Evolutionary conservation across 2,797 vertebrate genomes (phyloP).

Genomic region (Pseudomugil gertrudae): DNA sequence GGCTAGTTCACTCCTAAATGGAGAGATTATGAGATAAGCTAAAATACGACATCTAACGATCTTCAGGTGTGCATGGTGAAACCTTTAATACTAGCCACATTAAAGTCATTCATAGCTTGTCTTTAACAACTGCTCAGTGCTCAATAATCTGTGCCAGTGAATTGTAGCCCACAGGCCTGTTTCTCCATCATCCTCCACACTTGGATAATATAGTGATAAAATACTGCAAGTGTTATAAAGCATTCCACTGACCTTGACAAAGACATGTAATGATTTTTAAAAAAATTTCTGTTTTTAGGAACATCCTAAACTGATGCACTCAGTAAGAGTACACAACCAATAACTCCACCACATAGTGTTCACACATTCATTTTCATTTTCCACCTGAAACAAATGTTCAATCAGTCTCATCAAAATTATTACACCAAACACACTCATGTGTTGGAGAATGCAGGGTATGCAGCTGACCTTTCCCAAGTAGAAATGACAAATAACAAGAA

Average conservation of each 20-base stretch:
- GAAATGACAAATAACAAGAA: neutral
- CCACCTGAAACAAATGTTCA: neutral
- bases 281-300: neutral
- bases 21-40: constrained; percentile 47
- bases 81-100: constrained; percentile 44
- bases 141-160: constrained; percentile 52
- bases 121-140: constrained; percentile 55
- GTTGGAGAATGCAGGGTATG: neutral
- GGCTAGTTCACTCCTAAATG: constrained; percentile 13
- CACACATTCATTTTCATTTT: neutral
- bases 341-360: neutral
- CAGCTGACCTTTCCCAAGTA: neutral
- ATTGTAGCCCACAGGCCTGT: constrained; percentile 38
- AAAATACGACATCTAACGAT: constrained; percentile 61
- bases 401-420: neutral
- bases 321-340: neutral
- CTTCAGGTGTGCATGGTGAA: constrained; percentile 34
- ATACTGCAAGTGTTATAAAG: constrained; percentile 62
- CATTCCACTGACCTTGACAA: constrained; percentile 71
- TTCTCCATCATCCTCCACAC: constrained; percentile 33
- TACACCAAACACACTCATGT: neutral
- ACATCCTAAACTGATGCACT: neutral
- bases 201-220: constrained; percentile 69
- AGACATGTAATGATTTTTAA: neutral
- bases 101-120: constrained; percentile 50